Conservation (phyloP, 2,888 invertebrate species). For the Plemyria rubiginata region DNA sequence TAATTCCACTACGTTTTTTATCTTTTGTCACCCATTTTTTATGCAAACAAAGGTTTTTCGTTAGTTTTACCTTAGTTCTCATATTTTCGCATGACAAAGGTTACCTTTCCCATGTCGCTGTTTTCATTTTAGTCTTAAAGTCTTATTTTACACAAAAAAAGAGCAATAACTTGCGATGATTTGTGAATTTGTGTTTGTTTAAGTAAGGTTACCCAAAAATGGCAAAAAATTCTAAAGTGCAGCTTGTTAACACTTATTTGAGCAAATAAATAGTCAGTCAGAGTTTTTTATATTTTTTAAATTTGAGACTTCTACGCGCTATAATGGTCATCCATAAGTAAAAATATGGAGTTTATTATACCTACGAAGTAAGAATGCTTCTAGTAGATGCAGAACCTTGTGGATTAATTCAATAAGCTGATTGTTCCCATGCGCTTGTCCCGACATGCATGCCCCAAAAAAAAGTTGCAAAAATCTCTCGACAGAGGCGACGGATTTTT, state of each 20-base stretch:
- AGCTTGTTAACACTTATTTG: no score
- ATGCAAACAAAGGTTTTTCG: slow-evolving; percentile 2
- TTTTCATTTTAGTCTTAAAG: not conserved
- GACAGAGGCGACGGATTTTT: not conserved
- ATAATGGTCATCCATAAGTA: not conserved
- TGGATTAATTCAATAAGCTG: slow-evolving; percentile 1
- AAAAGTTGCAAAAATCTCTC: slow-evolving; percentile 23
- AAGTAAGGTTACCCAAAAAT: no score
- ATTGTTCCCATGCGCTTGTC: slow-evolving; percentile 2
- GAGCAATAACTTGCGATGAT: not conserved
- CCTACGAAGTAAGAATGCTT: not conserved
- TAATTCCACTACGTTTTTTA: slow-evolving; percentile 4
- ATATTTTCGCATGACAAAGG: not conserved
- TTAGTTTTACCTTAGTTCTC: not conserved
- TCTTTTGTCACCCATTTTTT: not conserved
- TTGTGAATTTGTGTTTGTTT: not conserved
- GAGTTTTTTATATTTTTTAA: no score
- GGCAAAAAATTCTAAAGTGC: no score
- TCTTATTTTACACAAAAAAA: not conserved
- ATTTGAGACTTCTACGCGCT: no score
- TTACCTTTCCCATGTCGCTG: not conserved
- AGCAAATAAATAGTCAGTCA: no score
- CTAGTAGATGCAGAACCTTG: not conserved
- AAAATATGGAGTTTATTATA: not conserved
- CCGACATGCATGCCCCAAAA: not conserved